Conservation (phyloP, 2,888 invertebrate genomes). For the Caenorhabditis sp. region DNA sequence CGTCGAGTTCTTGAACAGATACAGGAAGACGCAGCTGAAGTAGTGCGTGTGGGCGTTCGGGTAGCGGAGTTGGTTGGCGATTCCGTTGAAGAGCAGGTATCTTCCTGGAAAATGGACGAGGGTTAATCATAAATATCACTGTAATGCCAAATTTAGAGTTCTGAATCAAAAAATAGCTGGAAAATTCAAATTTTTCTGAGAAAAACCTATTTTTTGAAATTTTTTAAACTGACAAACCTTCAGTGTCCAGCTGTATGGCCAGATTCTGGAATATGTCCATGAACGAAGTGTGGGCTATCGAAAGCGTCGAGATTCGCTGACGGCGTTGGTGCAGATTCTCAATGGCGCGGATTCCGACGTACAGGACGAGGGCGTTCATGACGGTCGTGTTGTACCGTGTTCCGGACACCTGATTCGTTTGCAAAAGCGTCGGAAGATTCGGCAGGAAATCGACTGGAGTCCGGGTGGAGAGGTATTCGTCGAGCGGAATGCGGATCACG, state of each 20-base stretch:
- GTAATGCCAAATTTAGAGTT: too few relatives aligned
- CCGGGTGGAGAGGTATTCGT: constrained; percentile 92
- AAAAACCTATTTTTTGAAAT: too few relatives aligned
- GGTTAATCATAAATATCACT: too few relatives aligned
- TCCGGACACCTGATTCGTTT: constrained; percentile 87
- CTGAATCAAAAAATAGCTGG: too few relatives aligned
- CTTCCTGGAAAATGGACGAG: constrained; percentile 85
- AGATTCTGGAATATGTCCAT: constrained; percentile 99
- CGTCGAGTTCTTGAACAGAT: constrained; percentile 91
- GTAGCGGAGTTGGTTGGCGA: constrained; percentile 98
- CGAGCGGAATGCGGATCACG: constrained; percentile 88
- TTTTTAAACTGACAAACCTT: too few relatives aligned
- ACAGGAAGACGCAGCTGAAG: constrained; percentile 97
- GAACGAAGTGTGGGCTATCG: constrained; percentile 98
- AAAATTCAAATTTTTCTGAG: too few relatives aligned
- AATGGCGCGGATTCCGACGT: constrained; percentile 93
- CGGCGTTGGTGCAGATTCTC: constrained; percentile 93
- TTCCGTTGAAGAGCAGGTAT: constrained; percentile 97
- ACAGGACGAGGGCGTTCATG: constrained; percentile 97
- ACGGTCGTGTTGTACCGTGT: constrained; percentile 95
- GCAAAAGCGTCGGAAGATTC: constrained; percentile 84
- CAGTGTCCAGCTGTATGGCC: constrained; percentile 97
- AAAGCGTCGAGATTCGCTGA: constrained; percentile 94
- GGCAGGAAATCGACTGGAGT: constrained; percentile 85
- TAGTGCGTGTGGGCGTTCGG: constrained; percentile 99